phyloP scores from a whole-genome alignment of 2,113 vertebrate species.

The Phyllopteryx taeniolatus region DNA sequence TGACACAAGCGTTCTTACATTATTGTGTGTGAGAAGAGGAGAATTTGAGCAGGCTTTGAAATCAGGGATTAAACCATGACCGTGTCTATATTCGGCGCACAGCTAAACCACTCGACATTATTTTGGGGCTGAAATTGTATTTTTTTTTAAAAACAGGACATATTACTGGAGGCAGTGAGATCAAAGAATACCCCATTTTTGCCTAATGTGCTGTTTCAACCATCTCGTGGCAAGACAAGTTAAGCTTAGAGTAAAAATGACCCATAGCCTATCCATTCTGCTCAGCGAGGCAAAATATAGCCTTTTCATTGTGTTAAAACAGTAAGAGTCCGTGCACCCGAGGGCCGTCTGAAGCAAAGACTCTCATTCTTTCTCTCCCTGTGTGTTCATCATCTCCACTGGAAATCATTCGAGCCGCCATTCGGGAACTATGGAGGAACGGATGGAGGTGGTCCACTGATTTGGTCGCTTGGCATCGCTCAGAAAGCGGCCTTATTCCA shows the following conservation, averaged over 20 bases:
- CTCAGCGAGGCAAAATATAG: conserved; percentile 30
- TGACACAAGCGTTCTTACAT: conserved; percentile 16
- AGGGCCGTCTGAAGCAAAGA: conserved; percentile 19
- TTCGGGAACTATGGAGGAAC: conserved; percentile 1
- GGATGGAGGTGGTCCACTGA: conserved; percentile 20
- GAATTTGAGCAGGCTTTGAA: conserved; percentile 34
- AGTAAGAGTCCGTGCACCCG: conserved; percentile 19
- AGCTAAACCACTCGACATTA: conserved; percentile 38
- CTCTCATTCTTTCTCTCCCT: conserved; percentile 14
- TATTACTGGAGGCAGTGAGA: conserved; percentile 37
- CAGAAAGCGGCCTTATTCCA: conserved; percentile 46
- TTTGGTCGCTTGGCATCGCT: conserved; percentile 25
- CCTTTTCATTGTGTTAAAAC: conserved; percentile 22
- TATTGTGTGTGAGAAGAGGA: not conserved
- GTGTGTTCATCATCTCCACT: conserved; percentile 35
- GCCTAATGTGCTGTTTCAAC: conserved; percentile 38
- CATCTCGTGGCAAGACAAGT: conserved; percentile 33
- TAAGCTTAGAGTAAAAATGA: conserved; percentile 37
- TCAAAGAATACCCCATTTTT: conserved; percentile 36
- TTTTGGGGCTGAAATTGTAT: conserved; percentile 33
- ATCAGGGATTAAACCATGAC: conserved; percentile 39
- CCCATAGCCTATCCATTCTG: conserved; percentile 38
- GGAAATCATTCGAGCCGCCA: conserved; percentile 27
- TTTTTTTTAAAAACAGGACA: conserved; percentile 26
- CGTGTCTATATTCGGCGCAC: conserved; percentile 23